Evolutionary conservation across 2,888 invertebrate genomes (phyloP).

Genomic region (Phalera bucephala): DNA sequence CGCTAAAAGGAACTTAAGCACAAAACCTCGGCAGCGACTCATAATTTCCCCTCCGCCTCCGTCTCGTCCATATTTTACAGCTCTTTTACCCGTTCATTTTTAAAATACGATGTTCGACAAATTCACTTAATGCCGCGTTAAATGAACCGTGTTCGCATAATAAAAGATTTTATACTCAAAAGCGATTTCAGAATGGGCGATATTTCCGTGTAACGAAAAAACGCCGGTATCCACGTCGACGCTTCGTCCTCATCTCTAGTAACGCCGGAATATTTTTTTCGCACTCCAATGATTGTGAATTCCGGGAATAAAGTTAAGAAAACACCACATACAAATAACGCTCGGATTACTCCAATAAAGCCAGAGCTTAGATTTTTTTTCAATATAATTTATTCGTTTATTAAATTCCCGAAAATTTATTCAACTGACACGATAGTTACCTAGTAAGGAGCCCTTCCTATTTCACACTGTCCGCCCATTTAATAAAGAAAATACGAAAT

Average conservation of each 20-base stretch:
- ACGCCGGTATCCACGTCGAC: conserved; percentile 48
- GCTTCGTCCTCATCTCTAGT: conserved; percentile 44
- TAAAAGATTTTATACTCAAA: conserved; percentile 80
- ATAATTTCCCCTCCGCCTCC: conserved; percentile 42
- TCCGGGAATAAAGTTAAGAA: conserved; percentile 45
- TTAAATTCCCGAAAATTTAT: conserved; percentile 15
- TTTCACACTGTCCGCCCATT: conserved; percentile 9
- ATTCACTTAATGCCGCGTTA: conserved; percentile 80
- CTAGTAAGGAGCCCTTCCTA: conserved; percentile 11
- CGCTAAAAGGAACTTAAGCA: conserved; percentile 48
- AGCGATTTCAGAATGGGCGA: conserved; percentile 73
- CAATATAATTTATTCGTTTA: conserved; percentile 31
- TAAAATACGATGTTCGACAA: conserved; percentile 78
- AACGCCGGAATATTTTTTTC: conserved; percentile 55
- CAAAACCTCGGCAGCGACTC: conserved; percentile 43
- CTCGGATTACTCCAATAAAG: conserved; percentile 42
- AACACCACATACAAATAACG: conserved; percentile 56
- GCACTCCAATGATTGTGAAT: conserved; percentile 47
- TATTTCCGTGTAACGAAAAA: conserved; percentile 66
- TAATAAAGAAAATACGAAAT: conserved; percentile 27
- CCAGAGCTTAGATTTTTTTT: conserved; percentile 34
- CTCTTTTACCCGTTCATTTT: conserved; percentile 73
- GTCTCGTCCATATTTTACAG: conserved; percentile 54
- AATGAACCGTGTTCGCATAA: conserved; percentile 80
- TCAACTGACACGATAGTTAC: conserved; percentile 16